A percentile compares a stretch with the other conserved stretches of the same genome.
Evolutionary conservation across 2,888 invertebrate species (phyloP).

Genomic region (Phortica okadai): DNA sequence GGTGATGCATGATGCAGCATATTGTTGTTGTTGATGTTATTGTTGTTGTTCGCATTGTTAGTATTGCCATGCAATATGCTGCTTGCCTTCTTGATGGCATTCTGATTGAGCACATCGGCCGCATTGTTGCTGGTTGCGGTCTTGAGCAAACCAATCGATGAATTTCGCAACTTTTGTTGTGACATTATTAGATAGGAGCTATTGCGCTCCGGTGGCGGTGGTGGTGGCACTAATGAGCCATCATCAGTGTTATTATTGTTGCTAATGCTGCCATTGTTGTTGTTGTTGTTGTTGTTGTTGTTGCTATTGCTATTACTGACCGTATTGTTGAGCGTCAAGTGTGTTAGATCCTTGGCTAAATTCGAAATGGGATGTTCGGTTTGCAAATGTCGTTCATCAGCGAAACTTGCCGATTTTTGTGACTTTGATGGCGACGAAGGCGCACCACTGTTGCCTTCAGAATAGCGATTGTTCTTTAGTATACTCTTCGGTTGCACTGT

Average conservation of each 20-base stretch:
- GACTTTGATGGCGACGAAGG: conserved; percentile 76
- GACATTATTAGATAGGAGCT: conserved; percentile 92
- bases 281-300: conserved; percentile 55
- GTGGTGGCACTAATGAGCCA: conserved; percentile 76
- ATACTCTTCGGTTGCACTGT: conserved; percentile 75
- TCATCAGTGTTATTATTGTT: conserved; percentile 57
- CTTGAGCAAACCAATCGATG: conserved; percentile 66
- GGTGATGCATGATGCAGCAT: conserved; percentile 56
- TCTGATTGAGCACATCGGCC: conserved; percentile 55
- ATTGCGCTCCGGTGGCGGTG: conserved; percentile 91
- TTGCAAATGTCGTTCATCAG: conserved; percentile 73
- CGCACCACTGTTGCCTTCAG: conserved; percentile 60
- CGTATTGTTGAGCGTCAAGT: conserved; percentile 59
- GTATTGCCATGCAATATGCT: conserved; percentile 51
- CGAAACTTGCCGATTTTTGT: conserved; percentile 75
- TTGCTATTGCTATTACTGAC: conserved; percentile 19
- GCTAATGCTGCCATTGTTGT: conserved; percentile 38
- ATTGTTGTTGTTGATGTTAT: conserved; percentile 52
- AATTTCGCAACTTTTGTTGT: conserved; percentile 76
- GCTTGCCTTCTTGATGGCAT: conserved; percentile 60
- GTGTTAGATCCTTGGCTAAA: conserved; percentile 70
- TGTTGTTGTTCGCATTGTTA: conserved; percentile 62
- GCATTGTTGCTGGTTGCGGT: conserved; percentile 69
- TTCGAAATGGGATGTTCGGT: conserved; percentile 71
- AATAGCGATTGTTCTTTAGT: conserved; percentile 74